These are phyloP conservation scores for Fukomys damarensis DNA, from an alignment of 2,113 vertebrate genomes.

Conservation along the genomic window DNA sequence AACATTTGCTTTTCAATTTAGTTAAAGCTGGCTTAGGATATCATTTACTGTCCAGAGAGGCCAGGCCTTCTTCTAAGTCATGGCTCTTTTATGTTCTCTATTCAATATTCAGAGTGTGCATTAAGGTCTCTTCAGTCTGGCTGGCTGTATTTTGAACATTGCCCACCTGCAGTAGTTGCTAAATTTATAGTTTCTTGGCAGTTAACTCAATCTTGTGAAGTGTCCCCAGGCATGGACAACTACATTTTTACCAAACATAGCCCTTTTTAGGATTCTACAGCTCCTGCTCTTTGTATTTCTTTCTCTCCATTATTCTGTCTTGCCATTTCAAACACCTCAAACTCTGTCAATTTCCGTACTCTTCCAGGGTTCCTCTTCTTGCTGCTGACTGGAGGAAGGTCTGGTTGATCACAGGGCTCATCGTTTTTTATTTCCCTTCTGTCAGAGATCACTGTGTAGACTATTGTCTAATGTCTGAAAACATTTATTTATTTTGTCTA, in stretches of 20 bases:
- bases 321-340: not conserved
- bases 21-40: not conserved
- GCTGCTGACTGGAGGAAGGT: not conserved
- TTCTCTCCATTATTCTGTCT: not conserved
- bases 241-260: not conserved
- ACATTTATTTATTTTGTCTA: not conserved
- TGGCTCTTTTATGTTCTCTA: not conserved
- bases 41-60: not conserved
- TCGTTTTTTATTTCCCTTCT: not conserved
- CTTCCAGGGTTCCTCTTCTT: not conserved
- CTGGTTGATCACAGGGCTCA: not conserved
- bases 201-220: not conserved
- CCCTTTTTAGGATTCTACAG: not conserved
- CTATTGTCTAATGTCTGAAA: not conserved
- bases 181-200: not conserved
- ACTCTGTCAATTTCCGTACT: not conserved
- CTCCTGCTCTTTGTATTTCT: not conserved
- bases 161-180: not conserved
- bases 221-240: not conserved
- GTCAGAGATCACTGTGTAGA: not conserved
- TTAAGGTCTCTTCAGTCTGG: not conserved
- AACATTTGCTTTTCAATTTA: not conserved
- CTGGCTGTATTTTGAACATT: not conserved
- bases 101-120: not conserved
- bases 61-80: not conserved